Percentiles rank a stretch among this genome's conserved stretches.
These are phyloP conservation scores for Astur gentilis DNA, from an alignment of 2,113 vertebrate species.

Conservation along the genomic window DNA sequence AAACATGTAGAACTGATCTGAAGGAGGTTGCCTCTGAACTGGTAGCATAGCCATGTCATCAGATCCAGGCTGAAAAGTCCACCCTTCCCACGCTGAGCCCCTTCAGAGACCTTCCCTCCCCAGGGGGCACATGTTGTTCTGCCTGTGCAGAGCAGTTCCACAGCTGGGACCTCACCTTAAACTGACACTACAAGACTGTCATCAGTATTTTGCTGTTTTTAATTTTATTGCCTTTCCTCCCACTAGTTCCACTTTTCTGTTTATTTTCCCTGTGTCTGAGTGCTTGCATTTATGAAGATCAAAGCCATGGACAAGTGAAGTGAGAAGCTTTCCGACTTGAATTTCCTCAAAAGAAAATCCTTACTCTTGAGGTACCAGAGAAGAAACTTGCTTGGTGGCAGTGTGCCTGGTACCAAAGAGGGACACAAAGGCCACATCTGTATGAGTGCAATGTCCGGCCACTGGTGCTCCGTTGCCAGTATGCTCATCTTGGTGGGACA, in stretches of 20 bases:
- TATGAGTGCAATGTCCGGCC: not conserved
- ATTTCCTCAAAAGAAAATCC: not conserved
- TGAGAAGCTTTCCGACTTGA: not conserved
- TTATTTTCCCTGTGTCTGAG: not conserved
- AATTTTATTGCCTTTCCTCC: not conserved
- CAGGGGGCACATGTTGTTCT: not conserved
- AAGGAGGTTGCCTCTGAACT: not conserved
- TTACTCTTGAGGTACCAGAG: not conserved
- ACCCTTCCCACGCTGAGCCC: fast-evolving
- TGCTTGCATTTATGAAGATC: not conserved
- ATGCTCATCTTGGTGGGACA: not conserved
- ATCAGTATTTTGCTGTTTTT: not conserved
- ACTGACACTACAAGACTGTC: not conserved
- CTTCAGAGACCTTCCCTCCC: not conserved
- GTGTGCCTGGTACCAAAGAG: not conserved
- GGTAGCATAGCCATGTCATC: not conserved
- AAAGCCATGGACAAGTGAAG: not conserved
- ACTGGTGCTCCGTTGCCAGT: not conserved
- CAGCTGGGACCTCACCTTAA: not conserved
- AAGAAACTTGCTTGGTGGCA: not conserved
- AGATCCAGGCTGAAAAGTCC: not conserved
- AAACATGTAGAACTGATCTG: not conserved
- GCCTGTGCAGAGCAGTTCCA: not conserved
- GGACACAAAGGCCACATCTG: not conserved
- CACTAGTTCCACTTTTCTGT: not conserved